Conservation (phyloP, 1,140 invertebrate species). For the Drusus annulatus region DNA sequence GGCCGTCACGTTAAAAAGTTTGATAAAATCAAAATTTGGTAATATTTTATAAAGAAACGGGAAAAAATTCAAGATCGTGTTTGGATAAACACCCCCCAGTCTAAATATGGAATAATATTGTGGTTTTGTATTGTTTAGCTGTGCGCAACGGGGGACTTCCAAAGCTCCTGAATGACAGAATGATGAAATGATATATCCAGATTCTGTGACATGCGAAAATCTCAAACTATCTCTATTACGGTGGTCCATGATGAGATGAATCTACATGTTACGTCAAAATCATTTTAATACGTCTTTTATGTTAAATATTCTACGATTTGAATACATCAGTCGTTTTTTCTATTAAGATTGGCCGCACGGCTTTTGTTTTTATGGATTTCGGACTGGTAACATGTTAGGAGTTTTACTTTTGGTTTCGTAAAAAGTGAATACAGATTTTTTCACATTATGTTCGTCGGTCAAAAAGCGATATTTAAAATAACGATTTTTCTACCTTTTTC, state of each 20-base stretch:
- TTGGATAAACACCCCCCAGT: conserved; percentile 43
- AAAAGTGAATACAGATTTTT: too few relatives aligned
- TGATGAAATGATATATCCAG: conserved; percentile 53
- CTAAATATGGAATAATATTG: conserved; percentile 41
- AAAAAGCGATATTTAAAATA: too few relatives aligned
- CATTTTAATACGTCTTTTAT: conserved; percentile 27
- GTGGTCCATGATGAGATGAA: conserved; percentile 43
- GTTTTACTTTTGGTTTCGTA: too few relatives aligned
- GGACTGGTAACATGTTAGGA: too few relatives aligned
- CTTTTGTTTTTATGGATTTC: too few relatives aligned
- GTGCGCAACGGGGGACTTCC: conserved; percentile 31
- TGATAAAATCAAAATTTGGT: conserved; percentile 31
- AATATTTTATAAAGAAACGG: conserved; percentile 28
- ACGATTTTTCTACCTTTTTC: too few relatives aligned
- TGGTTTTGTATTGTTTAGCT: conserved; percentile 32
- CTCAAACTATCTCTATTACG: conserved; percentile 30
- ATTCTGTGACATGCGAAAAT: conserved; percentile 45
- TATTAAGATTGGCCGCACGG: too few relatives aligned
- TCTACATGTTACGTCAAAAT: conserved; percentile 9
- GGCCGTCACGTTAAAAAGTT: conserved; percentile 19
- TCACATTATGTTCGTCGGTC: too few relatives aligned
- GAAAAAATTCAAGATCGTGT: conserved; percentile 47
- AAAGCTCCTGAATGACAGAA: conserved; percentile 51
- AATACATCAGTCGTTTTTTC: not conserved
- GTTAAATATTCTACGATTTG: not conserved